Evolutionary conservation across 1,140 invertebrate genomes (phyloP).

Genomic region (Drosophila pseudoananassae): DNA sequence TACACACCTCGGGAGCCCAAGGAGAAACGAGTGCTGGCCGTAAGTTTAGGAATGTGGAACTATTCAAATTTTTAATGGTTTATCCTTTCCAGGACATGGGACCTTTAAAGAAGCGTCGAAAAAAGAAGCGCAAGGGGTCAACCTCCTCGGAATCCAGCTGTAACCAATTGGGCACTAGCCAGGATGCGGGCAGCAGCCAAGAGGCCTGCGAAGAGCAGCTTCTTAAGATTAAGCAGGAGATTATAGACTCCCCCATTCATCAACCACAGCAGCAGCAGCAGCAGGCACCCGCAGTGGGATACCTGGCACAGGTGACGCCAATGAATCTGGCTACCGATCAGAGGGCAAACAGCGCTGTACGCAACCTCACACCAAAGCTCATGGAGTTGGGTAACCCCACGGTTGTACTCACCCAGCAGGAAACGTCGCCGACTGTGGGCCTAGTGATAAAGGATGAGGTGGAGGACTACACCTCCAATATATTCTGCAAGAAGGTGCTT

Average conservation of each 20-base stretch:
- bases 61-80: neutral
- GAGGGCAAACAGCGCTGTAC: slow-evolving; percentile 61
- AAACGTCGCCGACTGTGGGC: slow-evolving; percentile 38
- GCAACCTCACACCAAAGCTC: slow-evolving; percentile 81
- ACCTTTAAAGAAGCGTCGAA: slow-evolving; percentile 79
- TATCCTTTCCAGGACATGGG: slow-evolving; percentile 65
- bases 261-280: slow-evolving; percentile 45
- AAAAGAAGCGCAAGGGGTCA: slow-evolving; percentile 83
- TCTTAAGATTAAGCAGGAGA: slow-evolving; percentile 78
- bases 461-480: slow-evolving; percentile 75
- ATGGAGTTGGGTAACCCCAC: slow-evolving; percentile 57
- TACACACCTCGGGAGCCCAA: slow-evolving; percentile 75
- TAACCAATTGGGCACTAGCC: slow-evolving; percentile 54
- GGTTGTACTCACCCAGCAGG: slow-evolving; percentile 19
- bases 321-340: slow-evolving; percentile 75
- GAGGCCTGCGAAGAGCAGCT: slow-evolving; percentile 61
- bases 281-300: slow-evolving; percentile 35
- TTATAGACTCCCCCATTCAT: slow-evolving; percentile 72
- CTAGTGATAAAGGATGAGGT: slow-evolving; percentile 78
- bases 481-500: slow-evolving; percentile 82
- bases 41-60: slow-evolving; percentile 32
- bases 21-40: slow-evolving; percentile 73
- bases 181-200: slow-evolving; percentile 54
- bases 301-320: slow-evolving; percentile 59
- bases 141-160: slow-evolving; percentile 80